Evolutionary conservation across 2,888 invertebrate genomes (phyloP).

Genomic region (Leuctra nigra): DNA sequence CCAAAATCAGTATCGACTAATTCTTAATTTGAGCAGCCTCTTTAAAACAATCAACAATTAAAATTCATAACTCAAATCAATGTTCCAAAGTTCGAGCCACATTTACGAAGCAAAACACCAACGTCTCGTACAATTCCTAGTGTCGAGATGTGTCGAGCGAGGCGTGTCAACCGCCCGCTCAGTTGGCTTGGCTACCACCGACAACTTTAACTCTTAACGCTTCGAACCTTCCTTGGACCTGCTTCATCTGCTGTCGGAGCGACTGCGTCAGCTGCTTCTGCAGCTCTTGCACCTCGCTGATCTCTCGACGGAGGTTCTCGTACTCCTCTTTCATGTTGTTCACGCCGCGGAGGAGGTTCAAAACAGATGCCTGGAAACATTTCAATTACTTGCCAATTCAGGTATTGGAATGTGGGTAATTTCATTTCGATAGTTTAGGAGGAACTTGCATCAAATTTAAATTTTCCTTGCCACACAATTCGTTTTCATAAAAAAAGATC

Average conservation of each 20-base stretch:
- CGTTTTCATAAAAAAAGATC: no score
- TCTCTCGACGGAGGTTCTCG: slow-evolving; percentile 68
- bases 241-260: slow-evolving; percentile 62
- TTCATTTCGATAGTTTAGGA: no score
- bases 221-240: slow-evolving; percentile 41
- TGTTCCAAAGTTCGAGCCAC: neutral
- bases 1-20: no score
- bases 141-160: no score
- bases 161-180: neutral
- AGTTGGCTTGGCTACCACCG: neutral
- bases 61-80: neutral
- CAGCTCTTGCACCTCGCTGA: slow-evolving; percentile 71
- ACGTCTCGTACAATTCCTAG: neutral
- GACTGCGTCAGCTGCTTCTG: slow-evolving; percentile 70
- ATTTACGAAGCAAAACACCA: slow-evolving; percentile 15
- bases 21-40: no score
- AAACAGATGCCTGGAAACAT: slow-evolving; percentile 46
- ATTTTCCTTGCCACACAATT: no score
- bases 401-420: no score
- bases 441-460: no score
- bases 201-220: slow-evolving; percentile 22
- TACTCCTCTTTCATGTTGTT: slow-evolving; percentile 69
- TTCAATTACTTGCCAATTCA: no score
- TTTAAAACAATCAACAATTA: neutral
- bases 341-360: slow-evolving; percentile 67